Evolutionary conservation across 1,140 invertebrate genomes (phyloP), one percentile per base, ranked within the genome.

Genomic region (Drosophila sp.): DNA sequence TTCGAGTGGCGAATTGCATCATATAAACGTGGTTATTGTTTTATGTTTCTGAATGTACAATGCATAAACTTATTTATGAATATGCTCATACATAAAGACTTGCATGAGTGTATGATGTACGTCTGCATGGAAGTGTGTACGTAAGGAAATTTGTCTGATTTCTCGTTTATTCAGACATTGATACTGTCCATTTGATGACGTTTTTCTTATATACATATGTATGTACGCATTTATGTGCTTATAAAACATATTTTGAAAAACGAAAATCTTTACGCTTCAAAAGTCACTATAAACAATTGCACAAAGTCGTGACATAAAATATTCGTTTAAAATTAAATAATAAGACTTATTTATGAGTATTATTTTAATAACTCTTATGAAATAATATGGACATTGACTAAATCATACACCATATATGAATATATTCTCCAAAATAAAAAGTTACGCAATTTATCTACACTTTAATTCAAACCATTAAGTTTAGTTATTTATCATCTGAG

Each of bases 11-110:
- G 47, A 75, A 75, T 75, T 76, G 64, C 72, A 68, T 76, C 66
- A 73, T 76, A 64, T 64, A 76, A 76, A 76, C 57, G 66, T 76
- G 60, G 54, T 55, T 64, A 64, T 67, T 38, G 17, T 41, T 67
- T 44, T 61, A 30, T 33, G 11, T 71, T 38, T 57, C 25, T 25
- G n/a, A 40, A 35, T 33, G n/a, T 17, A 71, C 33, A 61, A 27
- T 54, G 29, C 35, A 32, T 54, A 40, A 25, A 41, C 25, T n/a
- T 33, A 35, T 61, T 33, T 50, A 50, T 50, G 60, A 57, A 38
- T 60, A 60, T 38, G 25, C 73, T 55, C 67, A 17, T 74, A 75
- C 72, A 75, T 66, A 74, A 65, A 60, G 23, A 32, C n/a, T 64
- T 35, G 23, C 32, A 29, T 11, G n/a, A 10, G 55, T 29, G 1